These are phyloP conservation scores for Trichonephila clavata DNA, from an alignment of 1,140 invertebrate species.

Conservation along the genomic window DNA sequence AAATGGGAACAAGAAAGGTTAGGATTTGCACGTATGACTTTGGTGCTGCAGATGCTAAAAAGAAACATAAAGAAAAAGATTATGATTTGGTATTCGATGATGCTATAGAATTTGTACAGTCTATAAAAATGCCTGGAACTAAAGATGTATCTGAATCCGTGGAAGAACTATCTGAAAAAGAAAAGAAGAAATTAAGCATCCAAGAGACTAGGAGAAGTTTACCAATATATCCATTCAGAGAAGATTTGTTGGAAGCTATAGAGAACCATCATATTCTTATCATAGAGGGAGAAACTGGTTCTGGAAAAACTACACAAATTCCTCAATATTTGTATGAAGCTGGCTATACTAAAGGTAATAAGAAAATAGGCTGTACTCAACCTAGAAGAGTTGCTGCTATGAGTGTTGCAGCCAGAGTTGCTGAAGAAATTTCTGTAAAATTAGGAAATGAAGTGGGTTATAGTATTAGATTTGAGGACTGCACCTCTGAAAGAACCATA, in stretches of 20 bases:
- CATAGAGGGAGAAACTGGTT: constrained; percentile 97
- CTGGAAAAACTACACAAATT: constrained; percentile 99
- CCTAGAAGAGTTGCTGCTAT: constrained; percentile 90
- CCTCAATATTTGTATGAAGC: constrained; percentile 98
- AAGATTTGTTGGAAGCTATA: constrained; percentile 94
- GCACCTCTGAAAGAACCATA: constrained; percentile 87
- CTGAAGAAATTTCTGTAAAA: constrained; percentile 88
- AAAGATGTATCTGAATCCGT: constrained; percentile 81
- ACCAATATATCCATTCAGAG: constrained; percentile 96
- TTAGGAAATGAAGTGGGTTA: constrained; percentile 89
- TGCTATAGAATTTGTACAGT: constrained; percentile 98
- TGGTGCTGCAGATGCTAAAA: constrained; percentile 93
- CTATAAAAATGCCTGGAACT: constrained; percentile 93
- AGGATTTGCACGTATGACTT: constrained; percentile 93
- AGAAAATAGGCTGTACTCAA: constrained; percentile 92
- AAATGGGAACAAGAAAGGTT: constrained; percentile 99
- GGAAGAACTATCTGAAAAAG: constrained; percentile 84
- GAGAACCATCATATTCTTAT: constrained; percentile 95
- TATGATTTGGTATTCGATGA: constrained; percentile 97
- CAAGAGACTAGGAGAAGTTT: constrained; percentile 96
- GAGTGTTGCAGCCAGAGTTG: constrained; percentile 88
- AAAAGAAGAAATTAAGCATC: constrained; percentile 91
- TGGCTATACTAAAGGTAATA: constrained; percentile 84
- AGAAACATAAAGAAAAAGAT: constrained; percentile 83
- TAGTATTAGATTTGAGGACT: constrained; percentile 90